Conservation (phyloP, 2,888 invertebrate species). For the Andrena bicolor region DNA sequence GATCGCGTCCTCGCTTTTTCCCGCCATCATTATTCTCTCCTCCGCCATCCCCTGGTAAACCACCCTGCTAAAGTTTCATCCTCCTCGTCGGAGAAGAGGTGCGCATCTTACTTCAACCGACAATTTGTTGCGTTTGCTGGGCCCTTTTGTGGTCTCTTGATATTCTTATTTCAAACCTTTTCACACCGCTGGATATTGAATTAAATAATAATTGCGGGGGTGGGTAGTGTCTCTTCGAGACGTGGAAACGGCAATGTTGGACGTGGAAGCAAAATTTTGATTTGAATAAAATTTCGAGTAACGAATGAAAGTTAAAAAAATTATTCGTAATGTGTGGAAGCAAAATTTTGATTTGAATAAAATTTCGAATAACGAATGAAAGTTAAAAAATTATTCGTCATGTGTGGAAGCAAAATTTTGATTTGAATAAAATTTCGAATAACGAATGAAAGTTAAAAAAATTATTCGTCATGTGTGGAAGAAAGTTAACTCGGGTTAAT, state of each 20-base stretch:
- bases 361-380: no score
- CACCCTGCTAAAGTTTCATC: slow-evolving; percentile 43
- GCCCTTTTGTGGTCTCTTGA: background rate
- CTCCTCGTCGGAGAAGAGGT: background rate
- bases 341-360: no score
- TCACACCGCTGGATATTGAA: background rate
- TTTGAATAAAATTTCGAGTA: no score
- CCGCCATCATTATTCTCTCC: slow-evolving; percentile 56
- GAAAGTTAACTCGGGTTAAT: no score
- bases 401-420: no score
- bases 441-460: no score
- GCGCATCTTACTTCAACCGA: slow-evolving; percentile 21
- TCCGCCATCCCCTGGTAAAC: background rate
- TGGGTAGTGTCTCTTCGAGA: background rate
- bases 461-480: no score
- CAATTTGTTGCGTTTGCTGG: slow-evolving; percentile 17
- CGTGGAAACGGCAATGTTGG: background rate
- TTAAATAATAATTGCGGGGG: background rate
- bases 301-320: no score
- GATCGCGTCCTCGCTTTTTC: slow-evolving; percentile 70
- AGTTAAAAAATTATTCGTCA: no score
- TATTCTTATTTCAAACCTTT: background rate
- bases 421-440: no score
- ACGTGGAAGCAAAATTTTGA: background rate
- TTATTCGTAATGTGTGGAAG: no score